Evolutionary conservation across 2,888 invertebrate species (phyloP), one percentile per base, ranked within the genome.

Genomic region (Conus canariensis): DNA sequence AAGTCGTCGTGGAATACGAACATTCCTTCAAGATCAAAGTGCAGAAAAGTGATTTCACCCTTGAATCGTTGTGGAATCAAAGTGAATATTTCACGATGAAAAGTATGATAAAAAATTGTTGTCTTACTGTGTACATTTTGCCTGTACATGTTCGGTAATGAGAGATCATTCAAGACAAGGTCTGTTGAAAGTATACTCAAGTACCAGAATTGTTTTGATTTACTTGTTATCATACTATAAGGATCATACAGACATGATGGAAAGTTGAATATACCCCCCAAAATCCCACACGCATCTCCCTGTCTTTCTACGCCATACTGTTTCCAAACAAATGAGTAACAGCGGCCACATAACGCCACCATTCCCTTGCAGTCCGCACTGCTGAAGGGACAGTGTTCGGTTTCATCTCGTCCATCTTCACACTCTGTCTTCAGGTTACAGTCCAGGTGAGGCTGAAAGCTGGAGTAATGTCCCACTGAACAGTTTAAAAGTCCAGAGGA

Each of bases 351-450:
- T 22, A n/a, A 19, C 8, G 70, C 22, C 4, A 74, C 70, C 70
- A 74, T 2, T 8, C 70, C 70, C 25, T 74, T 14, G 22, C 70
- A 74, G n/a, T 74, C 70, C 9, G 70, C 19, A n/a, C 70, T 74
- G 70, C 70, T 74, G 70, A 74, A 74, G 22, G n/a, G 19, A 12
- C 70, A 74, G 22, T 74, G 70, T 74, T 74, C 70, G 1, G 2
- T 74, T 83, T 83, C 83, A 45, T 83, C 83, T 58, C 83, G 45
- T 30, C 58, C 70, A 74, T 74, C 70, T 74, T 74, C 70, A 74
- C 70, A 74, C n/a, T 74, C 22, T 74, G n/a, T 22, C 70, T 74
- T 74, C 70, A 74, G n/a, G 70, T 74, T 74, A n/a, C 70, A 74
- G n/a, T 8, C 4, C 6, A 74, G 8, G n/a, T 74, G 70, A 22